These are phyloP conservation scores for Arctocebus calabarensis DNA, from an alignment of 2,797 vertebrate genomes.

Conservation along the genomic window DNA sequence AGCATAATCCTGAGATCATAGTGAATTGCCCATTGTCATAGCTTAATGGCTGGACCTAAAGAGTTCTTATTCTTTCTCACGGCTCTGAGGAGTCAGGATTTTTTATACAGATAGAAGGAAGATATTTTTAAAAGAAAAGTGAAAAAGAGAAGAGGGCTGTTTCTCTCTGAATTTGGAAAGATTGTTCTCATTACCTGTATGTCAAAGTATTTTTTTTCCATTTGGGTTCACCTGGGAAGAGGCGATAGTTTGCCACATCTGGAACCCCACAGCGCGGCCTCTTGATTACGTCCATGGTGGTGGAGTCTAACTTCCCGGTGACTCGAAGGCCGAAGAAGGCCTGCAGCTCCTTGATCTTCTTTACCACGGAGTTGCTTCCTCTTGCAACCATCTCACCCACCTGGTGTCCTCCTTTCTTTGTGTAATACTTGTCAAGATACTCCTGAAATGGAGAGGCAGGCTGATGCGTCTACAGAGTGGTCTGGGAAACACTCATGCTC, in stretches of 20 bases:
- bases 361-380: constrained; percentile 59
- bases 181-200: constrained; percentile 89
- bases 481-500: not conserved
- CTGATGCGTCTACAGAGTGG: not conserved
- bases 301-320: constrained; percentile 88
- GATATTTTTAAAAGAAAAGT: not conserved
- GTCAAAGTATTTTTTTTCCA: constrained; percentile 92
- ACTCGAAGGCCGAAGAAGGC: constrained; percentile 89
- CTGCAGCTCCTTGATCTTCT: constrained; percentile 91
- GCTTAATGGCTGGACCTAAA: not conserved
- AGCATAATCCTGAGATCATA: not conserved
- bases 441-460: constrained; percentile 69
- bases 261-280: constrained; percentile 91
- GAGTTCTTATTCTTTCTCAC: not conserved
- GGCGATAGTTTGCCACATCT: constrained; percentile 89
- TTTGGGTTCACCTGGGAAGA: constrained; percentile 89
- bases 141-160: not conserved
- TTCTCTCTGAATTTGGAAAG: constrained; percentile 69
- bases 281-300: constrained; percentile 90
- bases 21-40: not conserved
- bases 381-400: constrained; percentile 64
- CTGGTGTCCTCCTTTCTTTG: constrained; percentile 59
- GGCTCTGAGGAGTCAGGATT: not conserved
- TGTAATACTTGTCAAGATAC: constrained; percentile 78
- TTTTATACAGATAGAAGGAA: constrained; percentile 28